These are phyloP conservation scores for Elanoides forficatus DNA, from an alignment of 2,113 vertebrate genomes.

Conservation along the genomic window DNA sequence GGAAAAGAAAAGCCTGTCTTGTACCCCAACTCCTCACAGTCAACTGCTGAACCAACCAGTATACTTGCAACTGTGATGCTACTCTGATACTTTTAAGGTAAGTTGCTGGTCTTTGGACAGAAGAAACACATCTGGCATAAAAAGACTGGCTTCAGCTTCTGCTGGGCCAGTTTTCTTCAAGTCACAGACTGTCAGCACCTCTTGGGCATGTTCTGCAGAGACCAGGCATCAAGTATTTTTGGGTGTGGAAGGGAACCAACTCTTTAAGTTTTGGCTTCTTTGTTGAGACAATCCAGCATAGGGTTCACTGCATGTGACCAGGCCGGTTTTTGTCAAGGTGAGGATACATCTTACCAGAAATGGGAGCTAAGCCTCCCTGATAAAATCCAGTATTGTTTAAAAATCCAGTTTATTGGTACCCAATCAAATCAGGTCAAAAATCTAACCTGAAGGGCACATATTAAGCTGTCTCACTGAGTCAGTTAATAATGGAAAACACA, in stretches of 20 bases:
- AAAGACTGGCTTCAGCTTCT: neutral
- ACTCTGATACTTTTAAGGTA: neutral
- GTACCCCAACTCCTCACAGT: neutral
- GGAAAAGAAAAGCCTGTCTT: neutral
- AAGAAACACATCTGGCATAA: neutral
- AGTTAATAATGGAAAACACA: neutral
- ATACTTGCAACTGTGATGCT: neutral
- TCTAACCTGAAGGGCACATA: neutral
- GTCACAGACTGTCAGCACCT: neutral
- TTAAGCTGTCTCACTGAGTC: neutral
- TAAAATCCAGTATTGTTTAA: neutral
- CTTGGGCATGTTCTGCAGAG: neutral
- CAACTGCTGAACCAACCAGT: neutral
- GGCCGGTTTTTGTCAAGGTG: neutral
- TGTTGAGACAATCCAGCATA: neutral
- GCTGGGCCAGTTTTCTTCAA: neutral
- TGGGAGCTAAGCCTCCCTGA: neutral
- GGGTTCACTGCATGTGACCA: neutral
- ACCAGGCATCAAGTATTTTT: neutral
- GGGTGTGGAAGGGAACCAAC: neutral
- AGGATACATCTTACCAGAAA: neutral
- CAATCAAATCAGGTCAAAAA: neutral
- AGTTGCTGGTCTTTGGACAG: neutral
- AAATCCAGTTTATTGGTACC: neutral
- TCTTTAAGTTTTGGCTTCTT: neutral